These are phyloP conservation scores for Folsomia manolachei DNA, from an alignment of 2,888 invertebrate species.

Conservation along the genomic window DNA sequence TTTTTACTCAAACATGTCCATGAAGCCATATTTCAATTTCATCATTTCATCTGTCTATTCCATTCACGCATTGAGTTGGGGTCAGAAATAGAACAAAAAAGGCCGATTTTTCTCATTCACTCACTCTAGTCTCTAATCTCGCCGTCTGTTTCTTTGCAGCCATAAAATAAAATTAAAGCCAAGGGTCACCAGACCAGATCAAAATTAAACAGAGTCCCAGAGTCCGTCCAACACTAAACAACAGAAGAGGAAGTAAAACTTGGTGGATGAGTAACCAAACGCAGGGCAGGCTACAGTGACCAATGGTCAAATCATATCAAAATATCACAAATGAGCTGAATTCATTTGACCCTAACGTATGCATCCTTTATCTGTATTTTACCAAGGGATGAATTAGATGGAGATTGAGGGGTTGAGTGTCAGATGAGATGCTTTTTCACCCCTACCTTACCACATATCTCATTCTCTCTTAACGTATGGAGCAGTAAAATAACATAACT, in stretches of 20 bases:
- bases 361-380: neutral
- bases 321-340: neutral
- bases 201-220: constrained; percentile 16
- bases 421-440: neutral
- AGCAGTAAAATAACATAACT: too few relatives aligned
- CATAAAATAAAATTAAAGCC: constrained; percentile 19
- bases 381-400: neutral
- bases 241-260: constrained; percentile 4
- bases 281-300: constrained; percentile 23
- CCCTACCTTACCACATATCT: neutral
- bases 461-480: too few relatives aligned
- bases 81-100: constrained; percentile 50
- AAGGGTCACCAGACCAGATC: constrained; percentile 27
- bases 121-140: too few relatives aligned
- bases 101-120: constrained; percentile 23
- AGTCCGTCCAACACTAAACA: constrained; percentile 11
- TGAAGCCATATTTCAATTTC: constrained; percentile 43
- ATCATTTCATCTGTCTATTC: constrained; percentile 44
- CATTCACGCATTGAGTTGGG: constrained; percentile 34
- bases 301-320: constrained; percentile 36
- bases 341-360: too few relatives aligned
- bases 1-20: constrained; percentile 18
- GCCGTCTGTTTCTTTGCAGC: constrained; percentile 12
- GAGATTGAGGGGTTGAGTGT: neutral
- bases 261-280: constrained; percentile 19